Percentiles rank a stretch among this genome's conserved stretches.
Conservation (phyloP, 2,113 vertebrate species). For the Phainopepla nitens region DNA sequence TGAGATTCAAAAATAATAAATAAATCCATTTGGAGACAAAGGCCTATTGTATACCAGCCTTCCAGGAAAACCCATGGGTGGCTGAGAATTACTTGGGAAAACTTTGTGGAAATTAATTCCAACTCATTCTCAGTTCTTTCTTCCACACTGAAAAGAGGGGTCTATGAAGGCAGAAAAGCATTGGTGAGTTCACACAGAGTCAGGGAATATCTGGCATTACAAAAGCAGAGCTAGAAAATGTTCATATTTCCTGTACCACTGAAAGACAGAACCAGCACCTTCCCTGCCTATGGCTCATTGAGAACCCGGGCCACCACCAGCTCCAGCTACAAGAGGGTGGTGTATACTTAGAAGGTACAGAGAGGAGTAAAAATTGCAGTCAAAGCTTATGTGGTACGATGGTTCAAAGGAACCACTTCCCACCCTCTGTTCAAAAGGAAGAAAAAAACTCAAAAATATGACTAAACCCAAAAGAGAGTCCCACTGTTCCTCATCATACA, state of each 20-base stretch:
- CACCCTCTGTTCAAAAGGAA: neutral
- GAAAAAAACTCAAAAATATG: neutral
- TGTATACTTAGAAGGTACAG: neutral
- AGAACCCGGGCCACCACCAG: neutral
- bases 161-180: neutral
- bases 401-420: neutral
- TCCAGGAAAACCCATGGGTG: conserved; percentile 29
- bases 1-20: conserved; percentile 27
- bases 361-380: neutral
- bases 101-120: neutral
- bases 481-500: neutral
- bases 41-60: conserved; percentile 11
- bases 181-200: neutral
- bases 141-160: neutral
- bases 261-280: neutral
- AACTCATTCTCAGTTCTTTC: neutral
- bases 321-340: neutral
- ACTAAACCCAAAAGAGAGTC: neutral
- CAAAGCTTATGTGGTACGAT: neutral
- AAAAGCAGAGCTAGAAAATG: neutral
- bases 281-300: neutral
- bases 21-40: conserved; percentile 35
- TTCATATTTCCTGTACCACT: neutral
- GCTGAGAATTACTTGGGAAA: conserved; percentile 31
- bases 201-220: neutral